Percentiles rank a stretch among this genome's conserved stretches.
These are phyloP conservation scores for Synodontis membranacea DNA, from an alignment of 2,113 vertebrate genomes.

Conservation along the genomic window DNA sequence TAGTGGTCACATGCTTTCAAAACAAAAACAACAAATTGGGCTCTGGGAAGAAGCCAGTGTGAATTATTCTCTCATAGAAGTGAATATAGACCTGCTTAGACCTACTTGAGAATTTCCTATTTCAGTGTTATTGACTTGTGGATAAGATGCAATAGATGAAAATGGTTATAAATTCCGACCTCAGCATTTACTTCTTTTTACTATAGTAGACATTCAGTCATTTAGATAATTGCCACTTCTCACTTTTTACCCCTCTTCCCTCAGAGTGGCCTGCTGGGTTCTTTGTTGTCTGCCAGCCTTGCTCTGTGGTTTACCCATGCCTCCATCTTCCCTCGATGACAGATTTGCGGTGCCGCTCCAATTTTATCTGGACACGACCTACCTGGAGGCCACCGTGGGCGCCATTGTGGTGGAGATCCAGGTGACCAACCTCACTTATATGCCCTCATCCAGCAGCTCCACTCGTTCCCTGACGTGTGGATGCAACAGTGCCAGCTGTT, in stretches of 20 bases:
- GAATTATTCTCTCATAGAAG: background rate
- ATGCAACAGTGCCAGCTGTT: slow-evolving; percentile 98
- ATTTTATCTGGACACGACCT: slow-evolving; percentile 92
- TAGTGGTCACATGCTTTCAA: no score
- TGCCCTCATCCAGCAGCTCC: slow-evolving; percentile 99
- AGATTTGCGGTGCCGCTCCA: slow-evolving; percentile 97
- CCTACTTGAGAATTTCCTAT: background rate
- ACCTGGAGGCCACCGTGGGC: slow-evolving; percentile 79
- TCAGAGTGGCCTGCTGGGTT: slow-evolving; percentile 84
- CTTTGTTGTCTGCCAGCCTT: slow-evolving; percentile 82
- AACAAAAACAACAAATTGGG: no score
- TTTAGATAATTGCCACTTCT: background rate
- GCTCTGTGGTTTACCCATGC: slow-evolving; percentile 94
- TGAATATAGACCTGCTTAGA: background rate
- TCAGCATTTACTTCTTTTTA: background rate
- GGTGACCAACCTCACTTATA: slow-evolving; percentile 96
- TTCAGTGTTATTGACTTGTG: background rate
- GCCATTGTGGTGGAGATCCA: slow-evolving; percentile 87
- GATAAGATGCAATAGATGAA: background rate
- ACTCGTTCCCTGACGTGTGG: slow-evolving; percentile 98
- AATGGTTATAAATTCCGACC: background rate
- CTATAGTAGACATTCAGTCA: background rate
- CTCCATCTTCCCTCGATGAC: slow-evolving; percentile 99
- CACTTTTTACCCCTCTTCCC: slow-evolving; percentile 53
- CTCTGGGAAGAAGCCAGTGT: background rate